Conservation (phyloP, 1,140 invertebrate genomes). For the Lordiphosa mommai region DNA sequence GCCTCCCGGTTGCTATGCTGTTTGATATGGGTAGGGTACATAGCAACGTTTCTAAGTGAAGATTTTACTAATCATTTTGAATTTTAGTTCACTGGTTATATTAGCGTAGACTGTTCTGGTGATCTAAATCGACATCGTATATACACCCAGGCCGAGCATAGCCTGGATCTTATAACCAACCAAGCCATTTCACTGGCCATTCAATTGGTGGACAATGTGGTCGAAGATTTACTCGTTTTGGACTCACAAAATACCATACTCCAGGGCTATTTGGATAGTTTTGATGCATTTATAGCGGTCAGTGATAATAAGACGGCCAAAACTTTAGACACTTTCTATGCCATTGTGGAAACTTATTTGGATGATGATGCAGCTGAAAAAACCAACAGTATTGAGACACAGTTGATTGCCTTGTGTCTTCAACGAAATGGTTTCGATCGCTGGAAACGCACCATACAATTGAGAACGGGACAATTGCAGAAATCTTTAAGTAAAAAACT, state of each 20-base stretch:
- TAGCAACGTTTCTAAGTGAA: background rate
- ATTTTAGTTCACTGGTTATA: background rate
- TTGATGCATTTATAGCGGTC: constrained; percentile 30
- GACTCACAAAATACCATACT: constrained; percentile 46
- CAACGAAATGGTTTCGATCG: constrained; percentile 59
- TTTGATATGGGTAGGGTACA: background rate
- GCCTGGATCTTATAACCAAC: constrained; percentile 25
- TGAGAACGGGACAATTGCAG: constrained; percentile 34
- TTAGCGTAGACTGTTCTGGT: constrained; percentile 13
- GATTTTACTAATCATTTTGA: background rate
- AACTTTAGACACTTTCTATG: constrained; percentile 37
- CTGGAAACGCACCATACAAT: constrained; percentile 58
- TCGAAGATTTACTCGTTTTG: constrained; percentile 50
- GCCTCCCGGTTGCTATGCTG: background rate
- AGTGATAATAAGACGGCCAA: constrained; percentile 23
- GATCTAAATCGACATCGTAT: constrained; percentile 37
- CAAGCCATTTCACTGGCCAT: constrained; percentile 38
- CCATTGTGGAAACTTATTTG: constrained; percentile 32
- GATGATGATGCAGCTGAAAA: constrained; percentile 47
- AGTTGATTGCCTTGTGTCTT: constrained; percentile 48
- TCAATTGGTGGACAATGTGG: constrained; percentile 45
- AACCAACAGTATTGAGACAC: constrained; percentile 31
- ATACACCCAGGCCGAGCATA: constrained; percentile 44
- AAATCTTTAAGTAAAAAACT: constrained; percentile 41
- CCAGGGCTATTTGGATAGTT: constrained; percentile 25